Percentiles rank a stretch among this genome's conserved stretches.
Conservation (phyloP, 2,888 invertebrate species). For the Prosopocoilus inquinatus region DNA sequence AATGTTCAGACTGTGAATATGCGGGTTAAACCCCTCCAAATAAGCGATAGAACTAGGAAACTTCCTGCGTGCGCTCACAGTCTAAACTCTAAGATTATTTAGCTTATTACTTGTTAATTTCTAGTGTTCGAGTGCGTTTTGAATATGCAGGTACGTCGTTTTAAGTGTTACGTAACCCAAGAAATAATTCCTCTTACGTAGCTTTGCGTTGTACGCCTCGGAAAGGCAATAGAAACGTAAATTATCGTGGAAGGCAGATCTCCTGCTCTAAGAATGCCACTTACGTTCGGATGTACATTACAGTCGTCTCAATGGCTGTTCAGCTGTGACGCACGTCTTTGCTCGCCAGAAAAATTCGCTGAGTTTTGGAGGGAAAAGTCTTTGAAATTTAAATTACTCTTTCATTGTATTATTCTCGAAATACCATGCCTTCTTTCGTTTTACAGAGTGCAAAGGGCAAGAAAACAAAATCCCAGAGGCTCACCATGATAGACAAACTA, state of each 20-base stretch:
- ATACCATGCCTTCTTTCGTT: constrained; percentile 18
- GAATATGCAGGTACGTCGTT: too few relatives aligned
- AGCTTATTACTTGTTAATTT: constrained; percentile 4
- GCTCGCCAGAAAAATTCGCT: constrained; percentile 24
- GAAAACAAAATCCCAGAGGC: constrained; percentile 50
- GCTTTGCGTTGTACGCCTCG: not conserved
- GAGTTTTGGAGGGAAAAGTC: constrained; percentile 50
- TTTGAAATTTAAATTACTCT: not conserved
- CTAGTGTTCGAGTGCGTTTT: not conserved
- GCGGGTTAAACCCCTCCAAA: constrained; percentile 36
- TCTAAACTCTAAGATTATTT: constrained; percentile 33
- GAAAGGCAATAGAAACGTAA: constrained; percentile 10
- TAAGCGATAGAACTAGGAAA: constrained; percentile 11
- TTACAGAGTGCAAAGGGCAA: constrained; percentile 50
- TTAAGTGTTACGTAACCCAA: not conserved
- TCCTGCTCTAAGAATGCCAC: constrained; percentile 19
- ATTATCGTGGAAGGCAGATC: constrained; percentile 20
- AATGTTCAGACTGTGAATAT: constrained; percentile 45
- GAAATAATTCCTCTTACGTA: constrained; percentile 2
- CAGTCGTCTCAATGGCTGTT: constrained; percentile 23
- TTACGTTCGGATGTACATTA: constrained; percentile 22
- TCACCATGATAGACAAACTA: constrained; percentile 50
- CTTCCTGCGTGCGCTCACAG: constrained; percentile 32
- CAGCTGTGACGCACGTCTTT: constrained; percentile 24
- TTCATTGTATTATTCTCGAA: not conserved